These are phyloP conservation scores for Hipposideros armiger DNA, from an alignment of 2,113 vertebrate species.

Conservation along the genomic window DNA sequence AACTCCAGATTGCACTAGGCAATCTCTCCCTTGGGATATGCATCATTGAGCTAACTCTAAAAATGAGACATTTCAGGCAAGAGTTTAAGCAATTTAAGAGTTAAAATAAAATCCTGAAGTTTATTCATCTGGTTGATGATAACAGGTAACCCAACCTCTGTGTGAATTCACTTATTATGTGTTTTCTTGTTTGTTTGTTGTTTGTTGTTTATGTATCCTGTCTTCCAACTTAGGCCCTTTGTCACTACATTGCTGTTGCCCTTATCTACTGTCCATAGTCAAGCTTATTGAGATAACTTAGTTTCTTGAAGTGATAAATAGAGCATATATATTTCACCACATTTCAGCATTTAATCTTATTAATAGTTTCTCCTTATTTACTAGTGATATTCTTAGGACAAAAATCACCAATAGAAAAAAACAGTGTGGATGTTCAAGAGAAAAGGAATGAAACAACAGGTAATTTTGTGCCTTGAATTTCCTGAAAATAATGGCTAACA, in stretches of 20 bases:
- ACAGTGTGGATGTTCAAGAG: not conserved
- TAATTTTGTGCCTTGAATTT: constrained; percentile 11
- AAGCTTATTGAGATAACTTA: not conserved
- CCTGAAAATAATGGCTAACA: not conserved
- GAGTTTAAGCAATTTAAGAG: not conserved
- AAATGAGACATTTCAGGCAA: not conserved
- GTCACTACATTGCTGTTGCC: not conserved
- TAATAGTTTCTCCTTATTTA: constrained; percentile 14
- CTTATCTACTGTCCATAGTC: not conserved
- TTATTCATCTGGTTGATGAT: not conserved
- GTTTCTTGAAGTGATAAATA: not conserved
- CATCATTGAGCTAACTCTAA: not conserved
- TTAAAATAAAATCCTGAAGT: not conserved
- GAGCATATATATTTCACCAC: not conserved
- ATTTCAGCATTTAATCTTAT: not conserved
- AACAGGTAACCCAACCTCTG: fast-evolving
- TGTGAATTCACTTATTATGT: not conserved
- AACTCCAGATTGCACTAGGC: not conserved
- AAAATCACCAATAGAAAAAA: not conserved
- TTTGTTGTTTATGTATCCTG: not conserved
- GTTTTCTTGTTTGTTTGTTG: not conserved
- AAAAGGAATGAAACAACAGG: not conserved
- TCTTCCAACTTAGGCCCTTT: not conserved
- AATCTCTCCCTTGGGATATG: not conserved
- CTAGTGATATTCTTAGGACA: constrained; percentile 1